Evolutionary conservation across 1,140 invertebrate genomes (phyloP).

Genomic region (Diplogasteroides magnus): DNA sequence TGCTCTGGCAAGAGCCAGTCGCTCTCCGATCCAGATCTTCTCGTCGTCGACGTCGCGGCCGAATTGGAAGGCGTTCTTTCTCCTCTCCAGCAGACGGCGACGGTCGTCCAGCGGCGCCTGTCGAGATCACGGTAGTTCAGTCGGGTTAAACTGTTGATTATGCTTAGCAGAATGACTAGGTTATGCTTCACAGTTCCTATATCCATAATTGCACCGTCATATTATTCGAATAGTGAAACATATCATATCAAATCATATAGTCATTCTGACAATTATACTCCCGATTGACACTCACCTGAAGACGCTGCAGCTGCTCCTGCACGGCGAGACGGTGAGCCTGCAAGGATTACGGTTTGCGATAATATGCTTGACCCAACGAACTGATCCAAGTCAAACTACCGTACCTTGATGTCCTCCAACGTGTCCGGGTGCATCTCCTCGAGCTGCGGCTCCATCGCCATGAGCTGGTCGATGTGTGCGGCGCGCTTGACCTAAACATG

Average conservation of each 20-base stretch:
- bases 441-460: constrained; percentile 75
- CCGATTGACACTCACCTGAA: constrained; percentile 46
- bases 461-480: constrained; percentile 58
- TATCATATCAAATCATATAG: too few relatives aligned
- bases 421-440: constrained; percentile 89
- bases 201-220: too few relatives aligned
- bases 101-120: constrained; percentile 79
- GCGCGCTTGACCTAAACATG: constrained; percentile 43
- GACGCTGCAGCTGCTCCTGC: constrained; percentile 70
- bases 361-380: too few relatives aligned
- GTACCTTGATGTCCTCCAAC: constrained; percentile 88
- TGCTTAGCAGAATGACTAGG: too few relatives aligned
- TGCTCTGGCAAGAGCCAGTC: constrained; percentile 85
- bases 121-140: too few relatives aligned
- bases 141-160: too few relatives aligned
- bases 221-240: too few relatives aligned
- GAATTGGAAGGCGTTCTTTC: constrained; percentile 98
- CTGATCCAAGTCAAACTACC: too few relatives aligned
- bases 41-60: constrained; percentile 96
- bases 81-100: constrained; percentile 83
- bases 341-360: too few relatives aligned
- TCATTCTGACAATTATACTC: too few relatives aligned
- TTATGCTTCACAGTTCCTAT: too few relatives aligned
- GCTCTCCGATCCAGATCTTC: constrained; percentile 94
- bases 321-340: constrained; percentile 85